Conservation (phyloP, 2,888 invertebrate species). For the Pammene fasciana region DNA sequence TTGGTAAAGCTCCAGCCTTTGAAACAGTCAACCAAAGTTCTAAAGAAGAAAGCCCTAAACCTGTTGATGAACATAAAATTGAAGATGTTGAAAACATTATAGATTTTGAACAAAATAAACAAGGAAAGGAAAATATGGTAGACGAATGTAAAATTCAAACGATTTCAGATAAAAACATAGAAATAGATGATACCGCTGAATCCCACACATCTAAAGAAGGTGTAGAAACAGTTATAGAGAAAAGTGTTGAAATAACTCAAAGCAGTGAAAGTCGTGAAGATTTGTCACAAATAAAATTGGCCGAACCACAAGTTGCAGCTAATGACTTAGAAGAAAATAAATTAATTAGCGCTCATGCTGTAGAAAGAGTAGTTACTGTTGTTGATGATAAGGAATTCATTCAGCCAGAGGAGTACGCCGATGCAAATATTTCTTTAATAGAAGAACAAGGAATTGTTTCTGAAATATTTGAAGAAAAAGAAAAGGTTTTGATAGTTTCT, state of each 20-base stretch:
- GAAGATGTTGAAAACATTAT: neutral
- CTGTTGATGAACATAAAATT: neutral
- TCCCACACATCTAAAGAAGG: neutral
- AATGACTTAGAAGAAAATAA: neutral
- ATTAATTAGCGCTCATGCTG: neutral
- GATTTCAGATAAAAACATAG: neutral
- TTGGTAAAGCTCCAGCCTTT: neutral
- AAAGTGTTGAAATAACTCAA: neutral
- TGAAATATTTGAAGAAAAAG: neutral
- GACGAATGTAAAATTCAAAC: neutral
- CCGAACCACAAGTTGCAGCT: neutral
- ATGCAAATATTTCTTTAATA: neutral
- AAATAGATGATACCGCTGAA: neutral
- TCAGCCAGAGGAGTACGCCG: neutral
- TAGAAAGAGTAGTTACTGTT: neutral
- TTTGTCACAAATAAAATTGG: no score
- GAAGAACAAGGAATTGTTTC: neutral
- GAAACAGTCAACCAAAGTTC: neutral
- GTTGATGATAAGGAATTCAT: neutral
- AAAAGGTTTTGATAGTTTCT: neutral
- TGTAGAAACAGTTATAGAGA: neutral
- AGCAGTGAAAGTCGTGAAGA: neutral
- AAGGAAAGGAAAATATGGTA: neutral
- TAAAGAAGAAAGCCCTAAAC: neutral
- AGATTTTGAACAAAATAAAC: neutral